Conservation (phyloP, 2,113 vertebrate genomes). For the Carassius auratus region DNA sequence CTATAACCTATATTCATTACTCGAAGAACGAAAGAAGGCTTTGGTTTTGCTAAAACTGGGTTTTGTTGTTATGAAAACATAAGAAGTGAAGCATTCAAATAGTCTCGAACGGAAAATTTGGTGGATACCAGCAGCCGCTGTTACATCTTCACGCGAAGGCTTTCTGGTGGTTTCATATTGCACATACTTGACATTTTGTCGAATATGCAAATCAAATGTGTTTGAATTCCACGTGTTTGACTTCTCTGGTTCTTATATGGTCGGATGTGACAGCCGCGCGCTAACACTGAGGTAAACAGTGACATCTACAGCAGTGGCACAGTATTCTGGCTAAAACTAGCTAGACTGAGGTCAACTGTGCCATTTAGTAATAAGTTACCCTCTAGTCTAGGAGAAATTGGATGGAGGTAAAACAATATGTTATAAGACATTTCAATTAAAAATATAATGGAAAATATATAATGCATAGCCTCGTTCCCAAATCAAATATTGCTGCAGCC, state of each 20-base stretch:
- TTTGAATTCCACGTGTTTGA: neutral
- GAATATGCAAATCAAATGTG: neutral
- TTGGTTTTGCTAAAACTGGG: neutral
- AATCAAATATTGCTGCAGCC: neutral
- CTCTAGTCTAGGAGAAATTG: neutral
- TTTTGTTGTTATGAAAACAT: neutral
- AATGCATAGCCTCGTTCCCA: neutral
- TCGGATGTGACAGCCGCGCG: neutral
- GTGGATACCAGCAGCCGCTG: neutral
- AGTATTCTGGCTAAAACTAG: neutral
- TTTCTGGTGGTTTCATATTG: neutral
- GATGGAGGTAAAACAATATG: neutral
- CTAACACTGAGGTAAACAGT: conserved; percentile 32
- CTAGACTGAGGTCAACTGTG: neutral
- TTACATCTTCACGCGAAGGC: neutral
- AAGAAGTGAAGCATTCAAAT: neutral
- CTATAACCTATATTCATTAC: neutral
- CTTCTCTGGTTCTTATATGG: neutral
- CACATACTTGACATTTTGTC: neutral
- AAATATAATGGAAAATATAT: neutral
- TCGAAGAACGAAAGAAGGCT: neutral
- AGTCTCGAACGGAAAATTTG: neutral
- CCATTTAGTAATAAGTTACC: neutral
- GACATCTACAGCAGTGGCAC: conserved; percentile 36
- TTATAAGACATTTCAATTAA: neutral